Base-by-base conservation (phyloP, 2,888 invertebrate genomes). In the Parasteatoda lunata region DNA sequence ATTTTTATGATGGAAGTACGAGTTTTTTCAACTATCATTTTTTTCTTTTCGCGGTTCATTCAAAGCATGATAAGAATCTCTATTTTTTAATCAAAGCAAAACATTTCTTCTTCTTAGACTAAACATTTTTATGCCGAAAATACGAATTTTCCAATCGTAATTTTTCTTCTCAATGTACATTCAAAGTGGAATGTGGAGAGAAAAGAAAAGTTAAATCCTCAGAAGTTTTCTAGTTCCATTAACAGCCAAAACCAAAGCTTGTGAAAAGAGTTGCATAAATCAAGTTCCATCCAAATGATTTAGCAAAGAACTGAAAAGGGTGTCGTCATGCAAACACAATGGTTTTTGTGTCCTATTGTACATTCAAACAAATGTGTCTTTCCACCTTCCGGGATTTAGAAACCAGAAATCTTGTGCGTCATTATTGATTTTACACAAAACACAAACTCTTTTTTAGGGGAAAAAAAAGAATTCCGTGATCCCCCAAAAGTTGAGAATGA, bases 281-380 rank as follows among this genome's bases (percentile, higher is more conserved):
- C 84, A 84, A 65, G 77, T 71, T 84, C 78, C 73, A 78, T 79
- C 73, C 73, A 66, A 84, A 84, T 81, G 81, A 81, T 81, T 81
- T 81, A 81, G 73, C 81, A 73, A 51, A 79, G 54, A 70, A 70
- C n/a, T 68, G 65, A 47, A 54, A 15, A 30, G 11, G n/a, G 79
- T 48, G 51, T 52, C 64, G 45, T 65, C 48, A 66, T 54, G 59
- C 15, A 54, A 68, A 72, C 73, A 75, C 73, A 78, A 84, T 68
- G 68, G 73, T 72, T 66, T 52, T 54, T 77, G 68, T 76, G 82
- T 83, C 84, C 78, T 65, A 78, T 77, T 77, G 77, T 77, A 47
- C 66, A 72, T 52, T 30, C 77, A 78, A 84, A 84, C 84, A 84
- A 84, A 84, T 84, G 84, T 84, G 84, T 84, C 73, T 70, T 76